These are phyloP conservation scores for Drosophila burlai DNA, from an alignment of 1,140 invertebrate species.

Conservation along the genomic window DNA sequence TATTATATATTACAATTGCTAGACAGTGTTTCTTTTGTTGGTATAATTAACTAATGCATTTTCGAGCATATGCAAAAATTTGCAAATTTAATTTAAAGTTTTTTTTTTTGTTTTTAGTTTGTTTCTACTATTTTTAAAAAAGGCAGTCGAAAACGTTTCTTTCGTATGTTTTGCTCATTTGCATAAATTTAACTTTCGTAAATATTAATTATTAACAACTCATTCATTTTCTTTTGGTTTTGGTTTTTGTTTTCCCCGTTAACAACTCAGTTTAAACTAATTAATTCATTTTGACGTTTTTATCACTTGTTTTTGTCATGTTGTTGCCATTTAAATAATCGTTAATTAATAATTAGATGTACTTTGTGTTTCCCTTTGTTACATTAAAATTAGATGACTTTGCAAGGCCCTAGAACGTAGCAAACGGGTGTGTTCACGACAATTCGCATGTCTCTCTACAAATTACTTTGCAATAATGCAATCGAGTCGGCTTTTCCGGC, in stretches of 20 bases:
- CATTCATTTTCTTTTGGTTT: conserved; percentile 46
- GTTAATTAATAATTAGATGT: conserved; percentile 69
- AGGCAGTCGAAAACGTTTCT: conserved; percentile 80
- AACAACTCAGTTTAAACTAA: conserved; percentile 68
- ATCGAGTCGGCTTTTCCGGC: conserved; percentile 33
- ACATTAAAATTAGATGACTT: conserved; percentile 73
- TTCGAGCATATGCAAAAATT: conserved; percentile 68
- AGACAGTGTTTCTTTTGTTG: conserved; percentile 51
- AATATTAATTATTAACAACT: conserved; percentile 68
- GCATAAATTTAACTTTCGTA: conserved; percentile 52
- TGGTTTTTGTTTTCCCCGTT: conserved; percentile 26
- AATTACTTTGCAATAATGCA: conserved; percentile 45
- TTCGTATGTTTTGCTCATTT: conserved; percentile 60
- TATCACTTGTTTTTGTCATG: conserved; percentile 68
- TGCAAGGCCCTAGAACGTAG: conserved; percentile 61
- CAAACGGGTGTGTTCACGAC: conserved; percentile 52
- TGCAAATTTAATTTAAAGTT: conserved; percentile 60
- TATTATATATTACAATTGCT: conserved; percentile 57
- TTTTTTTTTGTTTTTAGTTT: conserved; percentile 31
- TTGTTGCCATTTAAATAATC: conserved; percentile 51
- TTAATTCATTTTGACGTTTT: conserved; percentile 57
- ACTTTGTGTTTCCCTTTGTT: conserved; percentile 82
- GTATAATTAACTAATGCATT: conserved; percentile 68
- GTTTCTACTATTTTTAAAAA: conserved; percentile 69
- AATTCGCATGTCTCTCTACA: conserved; percentile 27